Base-by-base conservation (phyloP, 2,888 invertebrate genomes). In the Polietes domitor region DNA sequence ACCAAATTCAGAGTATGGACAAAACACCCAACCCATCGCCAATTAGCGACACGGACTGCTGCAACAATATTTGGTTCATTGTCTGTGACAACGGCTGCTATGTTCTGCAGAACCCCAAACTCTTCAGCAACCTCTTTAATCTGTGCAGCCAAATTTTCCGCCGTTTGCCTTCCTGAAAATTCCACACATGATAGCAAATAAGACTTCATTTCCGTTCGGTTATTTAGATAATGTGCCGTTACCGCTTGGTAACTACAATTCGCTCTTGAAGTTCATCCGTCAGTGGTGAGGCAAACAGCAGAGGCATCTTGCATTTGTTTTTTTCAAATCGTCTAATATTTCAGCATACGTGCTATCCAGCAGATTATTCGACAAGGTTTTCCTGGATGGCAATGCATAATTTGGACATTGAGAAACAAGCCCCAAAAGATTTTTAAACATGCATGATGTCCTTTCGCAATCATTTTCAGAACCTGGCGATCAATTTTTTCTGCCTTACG, bases 141-240 rank as follows among this genome's bases (percentile, higher is more conserved):
- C 17, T 41, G 50, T 5, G 63, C 68, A 47, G 19, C 19, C 19
- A 80, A 19, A 21, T 68, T 83, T 50, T 77, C 73, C 6, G 37
- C 26, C 53, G 32, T 32, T 5, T 32, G 32, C 32, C 32, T 32
- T 7, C 7, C 32, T 3, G 32, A 32, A 32, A 5, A 32, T 32
- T 32, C 32, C 7, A 32, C 32, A 32, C 32, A 32, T 3, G 32
- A 32, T 32, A 32, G 32, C 7, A 32, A 7, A 7, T 32, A 5
- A 5, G 32, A 32, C 7, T 7, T 32, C 7, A 32, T 58, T 41
- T 10, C 41, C 4, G 55, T 24, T 37, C n/a, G 72, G 17, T 82
- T 37, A 19, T 75, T 32, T 2, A 82, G 74, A 15, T 80, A 82
- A 41, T 85, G 79, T 1, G 76, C 83, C 21, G 85, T 85, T n/a